phyloP scores from a whole-genome alignment of 1,140 invertebrate species.

The Drosophila sucinea region DNA sequence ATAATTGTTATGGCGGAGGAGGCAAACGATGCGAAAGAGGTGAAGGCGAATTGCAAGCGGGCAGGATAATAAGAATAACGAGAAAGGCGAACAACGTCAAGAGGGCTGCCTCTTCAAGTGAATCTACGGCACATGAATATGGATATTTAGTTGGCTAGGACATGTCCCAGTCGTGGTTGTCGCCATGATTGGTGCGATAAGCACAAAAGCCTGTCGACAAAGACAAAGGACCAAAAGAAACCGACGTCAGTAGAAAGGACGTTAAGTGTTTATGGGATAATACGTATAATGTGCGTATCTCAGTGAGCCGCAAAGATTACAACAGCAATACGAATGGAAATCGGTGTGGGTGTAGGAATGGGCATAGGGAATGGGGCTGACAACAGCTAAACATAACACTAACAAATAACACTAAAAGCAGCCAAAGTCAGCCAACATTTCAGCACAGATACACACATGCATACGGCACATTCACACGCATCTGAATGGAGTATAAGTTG shows the following conservation, averaged over 20 bases:
- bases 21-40: slow-evolving; percentile 1
- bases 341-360: slow-evolving; percentile 36
- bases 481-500: slow-evolving; percentile 9
- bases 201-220: slow-evolving; percentile 56
- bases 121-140: slow-evolving; percentile 25
- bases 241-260: slow-evolving; percentile 57
- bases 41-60: slow-evolving; percentile 19
- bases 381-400: slow-evolving; percentile 57
- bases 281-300: slow-evolving; percentile 27
- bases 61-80: slow-evolving; percentile 72
- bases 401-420: slow-evolving; percentile 50
- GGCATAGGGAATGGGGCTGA: slow-evolving; percentile 50
- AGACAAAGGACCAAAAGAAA: slow-evolving; percentile 51
- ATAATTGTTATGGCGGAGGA: slow-evolving; percentile 43
- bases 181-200: slow-evolving; percentile 65
- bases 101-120: slow-evolving; percentile 53
- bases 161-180: slow-evolving; percentile 31
- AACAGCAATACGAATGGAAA: slow-evolving; percentile 6
- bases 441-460: not conserved
- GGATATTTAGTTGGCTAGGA: slow-evolving; percentile 49
- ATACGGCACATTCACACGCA: slow-evolving; percentile 11
- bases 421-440: slow-evolving; percentile 20
- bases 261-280: slow-evolving; percentile 77
- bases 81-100: slow-evolving; percentile 51
- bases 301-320: slow-evolving; percentile 7